Evolutionary conservation across 2,797 vertebrate species (phyloP).

Genomic region (Cryptoblepharus egeriae): DNA sequence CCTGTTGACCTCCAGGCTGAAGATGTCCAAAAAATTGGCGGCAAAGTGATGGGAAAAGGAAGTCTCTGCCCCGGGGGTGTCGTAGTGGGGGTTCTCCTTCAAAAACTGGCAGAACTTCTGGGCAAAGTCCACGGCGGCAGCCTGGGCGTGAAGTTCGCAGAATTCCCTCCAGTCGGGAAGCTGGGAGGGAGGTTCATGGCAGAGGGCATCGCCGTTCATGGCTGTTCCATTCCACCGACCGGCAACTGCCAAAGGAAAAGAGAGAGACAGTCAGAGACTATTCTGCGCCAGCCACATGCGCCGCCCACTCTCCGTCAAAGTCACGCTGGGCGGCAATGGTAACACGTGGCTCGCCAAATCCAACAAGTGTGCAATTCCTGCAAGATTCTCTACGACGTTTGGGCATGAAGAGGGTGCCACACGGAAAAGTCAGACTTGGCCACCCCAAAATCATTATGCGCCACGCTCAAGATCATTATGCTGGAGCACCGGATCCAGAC

Average conservation of each 20-base stretch:
- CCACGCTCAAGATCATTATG: no score
- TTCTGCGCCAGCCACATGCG: no score
- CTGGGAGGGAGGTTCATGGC: conserved; percentile 82
- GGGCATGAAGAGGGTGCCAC: no score
- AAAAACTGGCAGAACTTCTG: conserved; percentile 95
- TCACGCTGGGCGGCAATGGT: no score
- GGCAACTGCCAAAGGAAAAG: conserved; percentile 55
- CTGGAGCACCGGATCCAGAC: no score
- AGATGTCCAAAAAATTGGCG: conserved; percentile 90
- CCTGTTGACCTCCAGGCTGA: conserved; percentile 83
- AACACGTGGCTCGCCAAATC: no score
- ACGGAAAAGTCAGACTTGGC: no score
- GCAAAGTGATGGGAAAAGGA: conserved; percentile 95
- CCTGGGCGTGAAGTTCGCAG: conserved; percentile 94
- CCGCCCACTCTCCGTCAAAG: no score
- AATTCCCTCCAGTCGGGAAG: conserved; percentile 97
- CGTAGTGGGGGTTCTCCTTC: conserved; percentile 92
- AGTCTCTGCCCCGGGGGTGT: conserved; percentile 88
- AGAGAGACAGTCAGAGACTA: neutral
- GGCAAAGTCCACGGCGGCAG: conserved; percentile 91
- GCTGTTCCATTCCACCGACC: conserved; percentile 79
- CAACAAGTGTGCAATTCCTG: no score
- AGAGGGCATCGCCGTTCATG: conserved; percentile 82
- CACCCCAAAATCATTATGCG: no score
- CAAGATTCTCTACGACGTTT: no score